phyloP scores from a whole-genome alignment of 2,113 vertebrate species.

The Hippocampus comes region DNA sequence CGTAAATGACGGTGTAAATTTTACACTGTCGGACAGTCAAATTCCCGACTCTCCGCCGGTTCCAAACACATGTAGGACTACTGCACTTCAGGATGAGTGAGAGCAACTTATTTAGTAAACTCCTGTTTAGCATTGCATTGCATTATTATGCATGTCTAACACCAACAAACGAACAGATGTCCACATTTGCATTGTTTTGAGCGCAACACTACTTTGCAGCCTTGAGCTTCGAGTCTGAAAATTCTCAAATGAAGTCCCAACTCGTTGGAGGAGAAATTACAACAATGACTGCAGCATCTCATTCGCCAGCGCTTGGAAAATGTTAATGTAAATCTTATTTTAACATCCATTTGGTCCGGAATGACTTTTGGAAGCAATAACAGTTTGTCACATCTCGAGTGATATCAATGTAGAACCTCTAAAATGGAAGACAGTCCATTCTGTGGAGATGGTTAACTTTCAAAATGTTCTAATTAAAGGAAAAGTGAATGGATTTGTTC shows the following conservation, averaged over 20 bases:
- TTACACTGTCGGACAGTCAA: conserved; percentile 58
- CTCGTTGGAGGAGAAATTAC: neutral
- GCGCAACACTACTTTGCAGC: neutral
- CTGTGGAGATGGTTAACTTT: neutral
- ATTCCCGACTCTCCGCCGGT: conserved; percentile 57
- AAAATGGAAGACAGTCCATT: neutral
- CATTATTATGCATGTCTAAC: neutral
- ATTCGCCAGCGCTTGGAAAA: neutral
- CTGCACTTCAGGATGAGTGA: conserved; percentile 39
- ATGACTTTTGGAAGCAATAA: neutral
- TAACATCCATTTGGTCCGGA: neutral
- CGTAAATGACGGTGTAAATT: too few relatives aligned
- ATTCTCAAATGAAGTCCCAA: neutral
- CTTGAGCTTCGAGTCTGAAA: neutral
- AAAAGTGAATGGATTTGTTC: neutral
- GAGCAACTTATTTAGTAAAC: conserved; percentile 33
- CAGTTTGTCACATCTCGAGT: neutral
- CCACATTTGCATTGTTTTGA: neutral
- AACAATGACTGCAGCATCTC: neutral
- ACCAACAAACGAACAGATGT: conserved; percentile 37
- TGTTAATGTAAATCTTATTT: neutral
- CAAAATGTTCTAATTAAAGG: neutral
- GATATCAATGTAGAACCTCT: neutral
- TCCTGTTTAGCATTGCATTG: conserved; percentile 20
- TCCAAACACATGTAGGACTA: conserved; percentile 66